Evolutionary conservation across 2,888 invertebrate genomes (phyloP).

Genomic region (Tridacna gigas): DNA sequence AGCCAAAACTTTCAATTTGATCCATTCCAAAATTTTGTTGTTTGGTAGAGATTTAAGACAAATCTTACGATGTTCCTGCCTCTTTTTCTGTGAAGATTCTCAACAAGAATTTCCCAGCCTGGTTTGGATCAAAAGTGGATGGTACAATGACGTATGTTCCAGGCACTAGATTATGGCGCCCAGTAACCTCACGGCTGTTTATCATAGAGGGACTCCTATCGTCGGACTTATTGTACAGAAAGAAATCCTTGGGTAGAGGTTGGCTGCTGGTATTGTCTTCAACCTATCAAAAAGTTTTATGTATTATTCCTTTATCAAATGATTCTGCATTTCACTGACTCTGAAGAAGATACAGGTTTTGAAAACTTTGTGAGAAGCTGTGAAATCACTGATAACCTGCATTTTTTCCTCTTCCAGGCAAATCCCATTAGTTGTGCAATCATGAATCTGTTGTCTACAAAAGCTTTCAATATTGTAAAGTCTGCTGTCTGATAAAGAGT

Average conservation of each 20-base stretch:
- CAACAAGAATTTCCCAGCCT: conserved; percentile 97
- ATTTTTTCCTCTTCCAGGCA: too few species aligned
- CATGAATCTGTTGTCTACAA: too few species aligned
- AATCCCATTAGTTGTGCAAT: too few species aligned
- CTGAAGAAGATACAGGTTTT: too few species aligned
- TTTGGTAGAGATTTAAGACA: not conserved
- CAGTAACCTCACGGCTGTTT: conserved; percentile 96
- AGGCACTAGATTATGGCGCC: conserved; percentile 96
- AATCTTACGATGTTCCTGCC: conserved; percentile 75
- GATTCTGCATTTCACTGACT: too few species aligned
- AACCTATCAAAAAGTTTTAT: conserved; percentile 36
- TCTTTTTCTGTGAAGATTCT: conserved; percentile 95
- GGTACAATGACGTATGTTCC: conserved; percentile 98
- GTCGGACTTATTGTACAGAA: conserved; percentile 96
- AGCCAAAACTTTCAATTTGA: too few species aligned
- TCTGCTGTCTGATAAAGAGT: too few species aligned
- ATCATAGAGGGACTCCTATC: conserved; percentile 97
- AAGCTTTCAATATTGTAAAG: too few species aligned
- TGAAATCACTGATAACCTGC: not conserved
- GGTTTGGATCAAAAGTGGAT: conserved; percentile 97
- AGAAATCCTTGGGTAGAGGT: conserved; percentile 93
- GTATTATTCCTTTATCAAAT: not conserved
- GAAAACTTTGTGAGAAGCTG: not conserved
- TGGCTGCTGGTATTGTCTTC: conserved; percentile 50
- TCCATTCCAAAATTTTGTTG: too few species aligned